Evolutionary conservation across 1,140 invertebrate genomes (phyloP), one percentile per base, ranked within the genome.

Genomic region (Zophobas atratus): DNA sequence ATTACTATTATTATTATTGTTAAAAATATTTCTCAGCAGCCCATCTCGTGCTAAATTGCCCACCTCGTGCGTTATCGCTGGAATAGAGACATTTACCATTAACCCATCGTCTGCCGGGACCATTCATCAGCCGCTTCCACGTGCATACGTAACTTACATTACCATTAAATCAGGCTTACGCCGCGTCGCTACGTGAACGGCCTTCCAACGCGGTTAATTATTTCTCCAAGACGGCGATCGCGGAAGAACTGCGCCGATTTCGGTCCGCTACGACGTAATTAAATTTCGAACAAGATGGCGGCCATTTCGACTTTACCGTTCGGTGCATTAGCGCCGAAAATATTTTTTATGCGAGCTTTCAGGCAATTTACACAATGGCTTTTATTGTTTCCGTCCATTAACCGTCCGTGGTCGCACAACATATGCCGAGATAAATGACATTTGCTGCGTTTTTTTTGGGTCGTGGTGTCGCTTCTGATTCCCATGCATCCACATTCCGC

Each of bases 161-260:
- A 51, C 6, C 49, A 51, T 51, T 51, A 51, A 51, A 51, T 51
- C 49, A 51, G n/a, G 2, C 3, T 51, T 51, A 51, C 49, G 49
- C n/a, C 6, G n/a, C 6, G 3, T n/a, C n/a, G 6, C 0, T 6
- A 51, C 49, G 49, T 51, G 49, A 51, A 6, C 20, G 49, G 49
- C 3, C 20, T 51, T 2, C n/a, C 20, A 51, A 51, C n/a, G 49
- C 49, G 20, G 49, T 0, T 51, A 51, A 51, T 51, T 51, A 51
- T 51, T 51, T 51, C n/a, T 51, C n/a, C 20, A 20, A 20, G 20
- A 20, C 20, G 20, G 0, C 0, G 20, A 20, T 20, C 2, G n/a
- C 49, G 49, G 49, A 51, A 51, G 49, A 20, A 51, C 49, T 51
- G 20, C 0, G 20, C 20, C 49, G 4, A 51, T 2, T 51, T 20